Conservation (phyloP, 1,140 invertebrate species). For the Drosophila mauritiana region DNA sequence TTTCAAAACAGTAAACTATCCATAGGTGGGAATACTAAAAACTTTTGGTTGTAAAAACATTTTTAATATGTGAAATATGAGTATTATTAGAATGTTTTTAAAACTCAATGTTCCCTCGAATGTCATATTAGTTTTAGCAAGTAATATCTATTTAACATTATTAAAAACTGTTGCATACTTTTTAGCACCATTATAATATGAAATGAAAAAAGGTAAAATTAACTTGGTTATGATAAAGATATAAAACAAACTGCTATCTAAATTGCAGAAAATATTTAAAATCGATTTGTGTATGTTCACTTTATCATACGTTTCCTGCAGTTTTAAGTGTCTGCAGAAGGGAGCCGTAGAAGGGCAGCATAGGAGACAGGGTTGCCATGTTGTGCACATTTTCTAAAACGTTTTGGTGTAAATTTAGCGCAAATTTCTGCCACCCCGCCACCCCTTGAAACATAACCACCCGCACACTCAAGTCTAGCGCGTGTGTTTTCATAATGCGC, state of each 20-base stretch:
- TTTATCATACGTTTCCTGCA: conserved; percentile 22
- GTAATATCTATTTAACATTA: no score
- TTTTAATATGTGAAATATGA: neutral
- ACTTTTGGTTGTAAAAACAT: neutral
- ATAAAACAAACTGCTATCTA: no score
- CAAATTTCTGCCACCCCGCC: conserved; percentile 50
- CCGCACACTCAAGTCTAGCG: conserved; percentile 40
- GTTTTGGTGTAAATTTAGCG: conserved; percentile 80
- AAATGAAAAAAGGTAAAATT: no score
- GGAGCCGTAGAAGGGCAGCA: neutral
- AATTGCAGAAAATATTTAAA: no score
- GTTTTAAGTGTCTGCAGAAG: conserved; percentile 31
- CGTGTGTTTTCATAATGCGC: conserved; percentile 82
- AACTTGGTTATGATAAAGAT: no score
- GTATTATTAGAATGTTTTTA: no score
- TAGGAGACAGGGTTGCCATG: conserved; percentile 48
- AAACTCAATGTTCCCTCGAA: no score
- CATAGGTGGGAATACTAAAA: neutral
- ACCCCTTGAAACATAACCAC: neutral
- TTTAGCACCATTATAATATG: no score
- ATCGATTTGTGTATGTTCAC: no score
- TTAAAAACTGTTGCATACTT: no score
- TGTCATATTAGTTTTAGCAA: no score
- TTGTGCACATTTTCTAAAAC: conserved; percentile 76
- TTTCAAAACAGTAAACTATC: conserved; percentile 45